Evolutionary conservation across 2,797 vertebrate species (phyloP), one percentile per base, ranked within the genome.

Genomic region (Sebastes jordani): DNA sequence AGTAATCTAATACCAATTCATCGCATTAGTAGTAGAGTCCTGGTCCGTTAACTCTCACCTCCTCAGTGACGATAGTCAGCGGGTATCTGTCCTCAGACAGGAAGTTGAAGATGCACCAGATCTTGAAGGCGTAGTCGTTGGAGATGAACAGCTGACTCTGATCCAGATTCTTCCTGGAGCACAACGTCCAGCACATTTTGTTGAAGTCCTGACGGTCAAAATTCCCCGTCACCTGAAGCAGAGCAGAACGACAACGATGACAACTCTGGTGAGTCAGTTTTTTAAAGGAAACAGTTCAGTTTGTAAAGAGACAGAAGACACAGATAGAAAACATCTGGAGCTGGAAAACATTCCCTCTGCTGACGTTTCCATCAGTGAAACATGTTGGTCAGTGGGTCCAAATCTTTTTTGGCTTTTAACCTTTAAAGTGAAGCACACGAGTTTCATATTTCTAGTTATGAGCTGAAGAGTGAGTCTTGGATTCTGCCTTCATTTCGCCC

Each of bases 71-170:
- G 18, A 99, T 97, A 90, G 95, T 86, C 89, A 99, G 92, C 6
- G 98, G 98, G 89, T 99, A 99, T 60, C 94, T 95, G 91, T 98
- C 98, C 89, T 99, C 99, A 1, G 97, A 98, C 88, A 99, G 95
- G 95, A 99, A 99, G 96, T 99, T 99, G 93, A 99, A 99, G 87
- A 99, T 97, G 93, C 98, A 97, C 98, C 99, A 99, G 71, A 98
- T 94, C 95, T 98, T 98, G 94, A 99, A 99, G 65, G 97, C 96
- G 22, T 99, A 98, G 14, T 99, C 97, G 36, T 98, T 96, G 0
- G 92, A 94, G 88, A 99, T 97, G 76, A 97, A 89, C 74, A 98
- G 90, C 27, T 96, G 92, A 54, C 27, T 96, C 72, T 93, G 96
- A 8, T 95, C 94, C 76, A 99, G 95, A 86, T 99, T 98, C 94